phyloP scores from a whole-genome alignment of 1,140 invertebrate genomes.

The Pogonomyrmex californicus region DNA sequence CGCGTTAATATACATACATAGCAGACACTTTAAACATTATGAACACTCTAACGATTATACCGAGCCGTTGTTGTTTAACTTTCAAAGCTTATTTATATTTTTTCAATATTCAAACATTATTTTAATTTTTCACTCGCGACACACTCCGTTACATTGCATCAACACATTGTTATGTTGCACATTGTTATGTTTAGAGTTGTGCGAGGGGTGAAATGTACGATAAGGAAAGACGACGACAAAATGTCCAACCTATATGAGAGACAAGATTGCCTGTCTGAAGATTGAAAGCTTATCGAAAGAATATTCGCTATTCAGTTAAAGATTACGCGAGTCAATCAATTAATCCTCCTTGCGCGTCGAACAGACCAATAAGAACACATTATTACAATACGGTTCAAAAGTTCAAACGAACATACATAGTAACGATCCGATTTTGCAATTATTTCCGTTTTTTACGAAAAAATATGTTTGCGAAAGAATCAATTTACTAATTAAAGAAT shows the following conservation, averaged over 20 bases:
- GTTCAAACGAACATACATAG: background rate
- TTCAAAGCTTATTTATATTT: background rate
- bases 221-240: background rate
- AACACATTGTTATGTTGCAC: background rate
- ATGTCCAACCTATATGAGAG: slow-evolving; percentile 6
- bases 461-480: background rate
- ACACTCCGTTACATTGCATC: background rate
- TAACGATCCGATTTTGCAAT: background rate
- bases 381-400: background rate
- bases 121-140: background rate
- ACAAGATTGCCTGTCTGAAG: background rate
- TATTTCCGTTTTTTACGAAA: background rate
- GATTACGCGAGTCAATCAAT: slow-evolving; percentile 9
- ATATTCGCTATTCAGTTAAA: slow-evolving; percentile 10
- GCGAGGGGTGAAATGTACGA: slow-evolving; percentile 16
- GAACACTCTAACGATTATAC: background rate
- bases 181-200: slow-evolving; percentile 27
- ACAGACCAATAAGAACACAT: background rate
- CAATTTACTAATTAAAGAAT: slow-evolving; percentile 4
- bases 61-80: slow-evolving; percentile 2
- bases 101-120: background rate
- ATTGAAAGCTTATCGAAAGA: slow-evolving; percentile 42
- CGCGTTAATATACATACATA: background rate
- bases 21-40: slow-evolving; percentile 22
- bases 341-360: background rate